Percentiles rank a stretch among this genome's conserved stretches.
Conservation (phyloP, 2,797 vertebrate species). For the Muscicapa comitata region DNA sequence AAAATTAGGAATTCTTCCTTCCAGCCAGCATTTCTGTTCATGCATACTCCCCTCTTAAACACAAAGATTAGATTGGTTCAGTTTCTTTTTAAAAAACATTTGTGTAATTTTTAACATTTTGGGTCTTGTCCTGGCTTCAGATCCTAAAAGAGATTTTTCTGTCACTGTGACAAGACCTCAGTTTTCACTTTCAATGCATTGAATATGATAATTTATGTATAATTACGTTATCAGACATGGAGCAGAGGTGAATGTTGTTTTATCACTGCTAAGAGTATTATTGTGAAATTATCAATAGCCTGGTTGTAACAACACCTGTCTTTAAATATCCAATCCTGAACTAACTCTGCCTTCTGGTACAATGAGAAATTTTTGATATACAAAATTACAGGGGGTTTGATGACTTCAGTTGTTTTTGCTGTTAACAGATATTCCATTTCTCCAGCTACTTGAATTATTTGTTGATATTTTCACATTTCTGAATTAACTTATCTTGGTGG, state of each 20-base stretch:
- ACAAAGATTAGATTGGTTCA: neutral
- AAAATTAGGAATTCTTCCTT: neutral
- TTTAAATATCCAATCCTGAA: neutral
- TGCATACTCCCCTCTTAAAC: neutral
- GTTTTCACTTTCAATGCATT: neutral
- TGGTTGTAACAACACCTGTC: neutral
- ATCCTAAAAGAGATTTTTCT: neutral
- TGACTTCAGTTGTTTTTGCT: neutral
- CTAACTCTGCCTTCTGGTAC: neutral
- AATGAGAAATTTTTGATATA: neutral
- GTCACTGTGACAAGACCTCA: neutral
- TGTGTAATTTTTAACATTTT: neutral
- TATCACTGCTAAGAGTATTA: neutral
- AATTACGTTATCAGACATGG: neutral
- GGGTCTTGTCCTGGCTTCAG: neutral
- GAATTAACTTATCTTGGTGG: neutral
- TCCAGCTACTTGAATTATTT: neutral
- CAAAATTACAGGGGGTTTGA: neutral
- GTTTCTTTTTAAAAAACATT: rapidly evolving
- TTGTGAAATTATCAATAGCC: neutral
- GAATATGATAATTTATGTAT: neutral
- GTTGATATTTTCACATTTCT: neutral
- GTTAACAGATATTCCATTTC: neutral
- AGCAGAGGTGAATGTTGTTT: neutral
- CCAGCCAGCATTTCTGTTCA: neutral